Conservation (phyloP, 2,888 invertebrate genomes). For the Scelioninae gen. 1 region DNA sequence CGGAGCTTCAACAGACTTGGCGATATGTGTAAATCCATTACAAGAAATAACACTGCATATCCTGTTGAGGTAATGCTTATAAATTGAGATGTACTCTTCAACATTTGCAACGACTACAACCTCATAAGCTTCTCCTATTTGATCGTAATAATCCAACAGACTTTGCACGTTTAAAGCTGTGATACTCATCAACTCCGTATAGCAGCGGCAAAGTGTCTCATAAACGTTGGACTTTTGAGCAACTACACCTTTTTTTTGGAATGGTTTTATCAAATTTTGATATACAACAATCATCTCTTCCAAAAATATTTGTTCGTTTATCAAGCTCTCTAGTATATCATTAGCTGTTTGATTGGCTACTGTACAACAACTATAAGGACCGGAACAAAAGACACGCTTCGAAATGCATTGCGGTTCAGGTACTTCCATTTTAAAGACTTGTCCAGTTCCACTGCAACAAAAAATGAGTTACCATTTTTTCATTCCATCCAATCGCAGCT, state of each 20-base stretch:
- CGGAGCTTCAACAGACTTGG: constrained; percentile 87
- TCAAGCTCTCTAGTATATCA: constrained; percentile 83
- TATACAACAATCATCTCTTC: constrained; percentile 89
- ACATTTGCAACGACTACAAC: constrained; percentile 89
- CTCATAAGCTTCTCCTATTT: constrained; percentile 87
- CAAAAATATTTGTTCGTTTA: constrained; percentile 89
- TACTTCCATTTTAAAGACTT: constrained; percentile 70
- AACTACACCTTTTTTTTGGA: constrained; percentile 87
- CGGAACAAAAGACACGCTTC: constrained; percentile 77
- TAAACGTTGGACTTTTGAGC: constrained; percentile 87
- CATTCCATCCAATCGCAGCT: too few relatives aligned
- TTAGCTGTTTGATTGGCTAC: constrained; percentile 76
- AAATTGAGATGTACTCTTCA: constrained; percentile 89
- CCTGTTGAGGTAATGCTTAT: constrained; percentile 89
- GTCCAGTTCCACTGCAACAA: constrained; percentile 58
- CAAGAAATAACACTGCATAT: constrained; percentile 90
- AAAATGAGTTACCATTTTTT: not conserved
- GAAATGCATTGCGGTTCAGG: constrained; percentile 71
- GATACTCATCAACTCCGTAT: constrained; percentile 89
- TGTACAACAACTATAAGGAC: constrained; percentile 80
- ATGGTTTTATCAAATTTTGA: constrained; percentile 87
- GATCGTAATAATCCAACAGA: constrained; percentile 89
- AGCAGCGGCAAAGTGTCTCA: constrained; percentile 88
- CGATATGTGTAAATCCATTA: constrained; percentile 89
- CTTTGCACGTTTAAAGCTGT: constrained; percentile 89